These are phyloP conservation scores for Piaya cayana DNA, from an alignment of 2,113 vertebrate species.

Conservation along the genomic window DNA sequence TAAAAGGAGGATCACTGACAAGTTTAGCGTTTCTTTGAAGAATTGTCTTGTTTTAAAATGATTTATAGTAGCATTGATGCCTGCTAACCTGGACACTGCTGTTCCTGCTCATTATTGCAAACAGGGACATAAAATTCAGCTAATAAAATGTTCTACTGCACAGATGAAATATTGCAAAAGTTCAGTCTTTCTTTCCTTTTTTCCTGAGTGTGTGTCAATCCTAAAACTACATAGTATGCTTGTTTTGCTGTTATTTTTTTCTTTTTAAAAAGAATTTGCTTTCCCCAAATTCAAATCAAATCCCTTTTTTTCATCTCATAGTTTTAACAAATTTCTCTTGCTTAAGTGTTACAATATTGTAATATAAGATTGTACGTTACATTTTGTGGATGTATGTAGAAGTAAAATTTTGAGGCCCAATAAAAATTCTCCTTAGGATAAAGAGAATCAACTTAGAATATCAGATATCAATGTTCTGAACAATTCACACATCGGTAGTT, in stretches of 20 bases:
- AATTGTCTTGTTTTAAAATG: constrained; percentile 6
- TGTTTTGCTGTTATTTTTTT: background rate
- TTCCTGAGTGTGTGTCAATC: background rate
- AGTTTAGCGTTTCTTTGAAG: constrained; percentile 15
- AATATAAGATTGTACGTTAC: background rate
- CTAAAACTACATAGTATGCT: background rate
- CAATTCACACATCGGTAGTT: background rate
- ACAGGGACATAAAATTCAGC: background rate
- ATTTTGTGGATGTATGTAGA: background rate
- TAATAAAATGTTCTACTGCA: constrained; percentile 13
- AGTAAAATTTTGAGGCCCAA: background rate
- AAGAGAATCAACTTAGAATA: background rate
- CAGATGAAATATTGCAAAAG: background rate
- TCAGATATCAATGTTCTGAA: background rate
- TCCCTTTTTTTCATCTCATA: background rate
- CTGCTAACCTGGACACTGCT: background rate
- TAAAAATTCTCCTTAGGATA: background rate
- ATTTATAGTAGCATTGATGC: background rate
- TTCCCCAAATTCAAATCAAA: background rate
- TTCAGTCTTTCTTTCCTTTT: background rate
- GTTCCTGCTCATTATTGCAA: constrained; percentile 29
- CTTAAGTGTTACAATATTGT: background rate
- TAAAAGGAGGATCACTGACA: background rate
- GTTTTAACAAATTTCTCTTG: background rate
- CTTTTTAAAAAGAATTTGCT: background rate